Evolutionary conservation across 2,888 invertebrate species (phyloP), one percentile per base, ranked within the genome.

Genomic region (Sarcophaga rosellei): DNA sequence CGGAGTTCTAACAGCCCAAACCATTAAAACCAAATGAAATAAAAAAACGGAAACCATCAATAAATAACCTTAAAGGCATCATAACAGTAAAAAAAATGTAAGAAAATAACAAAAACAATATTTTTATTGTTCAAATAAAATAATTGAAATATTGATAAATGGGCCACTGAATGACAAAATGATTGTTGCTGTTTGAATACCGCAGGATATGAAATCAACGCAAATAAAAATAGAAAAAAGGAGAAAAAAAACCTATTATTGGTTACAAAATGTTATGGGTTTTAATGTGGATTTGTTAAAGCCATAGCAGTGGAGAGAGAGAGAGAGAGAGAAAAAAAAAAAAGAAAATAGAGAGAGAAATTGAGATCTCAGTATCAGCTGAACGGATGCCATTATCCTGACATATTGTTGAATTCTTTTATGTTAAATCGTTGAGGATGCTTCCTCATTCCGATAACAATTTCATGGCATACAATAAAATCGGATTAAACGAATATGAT

Each of bases 201-300:
- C 53, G 57, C 47, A 77, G 53, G 35, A 63, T 20, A 65, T 65
- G 23, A 35, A 65, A 57, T 53, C n/a, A 76, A 76, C 12, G 57
- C 45, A 59, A 61, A 65, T 35, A 73, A 61, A 73, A 25, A 35
- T 25, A 23, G 65, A 70, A 62, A 80, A 63, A 57, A 35, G 35
- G 3, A 35, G 35, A 35, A 35, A 35, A 35, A 35, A 35, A 69
- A 61, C 61, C 23, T 81, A 69, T 66, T 68, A 81, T 74, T 47
- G 57, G 44, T 66, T 66, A 68, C n/a, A 81, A 15, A 17, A 68
- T 81, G 62, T 75, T 81, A 74, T 75, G 68, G 10, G 68, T 23
- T 74, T 62, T 73, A 68, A 65, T 74, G 62, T 59, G 25, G 74
- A 63, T 81, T 69, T 75, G 72, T 35, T 53, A 45, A 35, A 65